phyloP scores from a whole-genome alignment of 1,140 invertebrate species.

The Scaptomyza montana region DNA sequence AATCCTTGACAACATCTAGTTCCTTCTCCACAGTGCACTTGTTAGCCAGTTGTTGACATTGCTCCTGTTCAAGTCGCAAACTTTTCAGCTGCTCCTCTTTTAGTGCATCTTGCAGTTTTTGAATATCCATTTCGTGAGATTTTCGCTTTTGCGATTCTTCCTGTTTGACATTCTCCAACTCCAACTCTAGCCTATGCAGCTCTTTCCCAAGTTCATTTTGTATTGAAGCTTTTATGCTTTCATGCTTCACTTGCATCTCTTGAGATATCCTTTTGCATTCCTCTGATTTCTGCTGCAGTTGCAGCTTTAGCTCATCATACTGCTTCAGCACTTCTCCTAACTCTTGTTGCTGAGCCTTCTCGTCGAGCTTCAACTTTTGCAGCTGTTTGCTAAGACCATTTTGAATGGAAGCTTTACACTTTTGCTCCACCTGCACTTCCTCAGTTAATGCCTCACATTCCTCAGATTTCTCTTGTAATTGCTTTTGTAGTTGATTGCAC shows the following conservation, averaged over 20 bases:
- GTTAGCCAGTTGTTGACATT: background rate
- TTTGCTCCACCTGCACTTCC: slow-evolving; percentile 11
- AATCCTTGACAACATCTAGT: background rate
- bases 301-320: background rate
- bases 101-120: background rate
- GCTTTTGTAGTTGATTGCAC: background rate
- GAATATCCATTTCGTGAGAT: background rate
- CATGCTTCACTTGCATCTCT: background rate
- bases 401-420: background rate
- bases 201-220: background rate
- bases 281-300: background rate
- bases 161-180: background rate
- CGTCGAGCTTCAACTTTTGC: background rate
- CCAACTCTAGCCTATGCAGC: background rate
- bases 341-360: background rate
- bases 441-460: background rate
- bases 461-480: slow-evolving; percentile 1
- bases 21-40: slow-evolving; percentile 27
- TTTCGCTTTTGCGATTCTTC: background rate
- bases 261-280: background rate
- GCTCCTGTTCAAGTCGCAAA: background rate
- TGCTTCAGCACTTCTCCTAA: background rate
- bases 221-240: too few species aligned
- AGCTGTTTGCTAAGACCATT: background rate
- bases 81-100: slow-evolving; percentile 9